Evolutionary conservation across 2,797 vertebrate species (phyloP).

Genomic region (Lagorchestes hirsutus): DNA sequence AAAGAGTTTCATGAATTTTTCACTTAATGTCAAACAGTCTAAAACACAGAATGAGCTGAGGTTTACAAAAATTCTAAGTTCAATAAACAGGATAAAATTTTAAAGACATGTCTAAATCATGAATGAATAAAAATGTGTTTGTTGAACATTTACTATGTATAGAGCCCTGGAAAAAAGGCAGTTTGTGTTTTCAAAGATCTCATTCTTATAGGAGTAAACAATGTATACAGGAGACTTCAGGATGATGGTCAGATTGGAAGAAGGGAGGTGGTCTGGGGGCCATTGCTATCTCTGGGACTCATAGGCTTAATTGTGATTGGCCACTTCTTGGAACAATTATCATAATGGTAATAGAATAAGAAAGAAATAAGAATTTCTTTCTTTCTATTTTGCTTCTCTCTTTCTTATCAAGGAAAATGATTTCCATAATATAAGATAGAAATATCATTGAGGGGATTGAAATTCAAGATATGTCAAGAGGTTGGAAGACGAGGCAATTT

Average conservation of each 20-base stretch:
- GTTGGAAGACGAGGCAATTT: neutral
- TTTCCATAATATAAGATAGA: neutral
- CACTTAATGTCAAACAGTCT: neutral
- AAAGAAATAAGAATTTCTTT: neutral
- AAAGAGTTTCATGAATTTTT: neutral
- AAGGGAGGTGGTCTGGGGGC: neutral
- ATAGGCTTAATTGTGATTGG: neutral
- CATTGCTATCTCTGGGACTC: neutral
- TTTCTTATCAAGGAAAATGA: neutral
- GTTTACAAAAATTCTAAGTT: neutral
- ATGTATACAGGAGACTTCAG: neutral
- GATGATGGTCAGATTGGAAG: neutral
- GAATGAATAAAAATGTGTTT: neutral
- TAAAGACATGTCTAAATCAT: neutral
- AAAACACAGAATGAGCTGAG: neutral
- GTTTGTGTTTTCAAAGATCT: neutral
- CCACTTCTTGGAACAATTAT: neutral
- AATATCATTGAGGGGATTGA: neutral
- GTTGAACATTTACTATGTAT: neutral
- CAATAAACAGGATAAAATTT: neutral
- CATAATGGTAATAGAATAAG: neutral
- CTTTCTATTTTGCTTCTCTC: neutral
- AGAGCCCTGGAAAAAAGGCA: neutral
- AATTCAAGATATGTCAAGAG: neutral
- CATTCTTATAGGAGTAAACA: neutral